Percentiles rank a stretch among this genome's conserved stretches.
These are phyloP conservation scores for Candoia aspera DNA, from an alignment of 2,113 vertebrate species.

Conservation along the genomic window DNA sequence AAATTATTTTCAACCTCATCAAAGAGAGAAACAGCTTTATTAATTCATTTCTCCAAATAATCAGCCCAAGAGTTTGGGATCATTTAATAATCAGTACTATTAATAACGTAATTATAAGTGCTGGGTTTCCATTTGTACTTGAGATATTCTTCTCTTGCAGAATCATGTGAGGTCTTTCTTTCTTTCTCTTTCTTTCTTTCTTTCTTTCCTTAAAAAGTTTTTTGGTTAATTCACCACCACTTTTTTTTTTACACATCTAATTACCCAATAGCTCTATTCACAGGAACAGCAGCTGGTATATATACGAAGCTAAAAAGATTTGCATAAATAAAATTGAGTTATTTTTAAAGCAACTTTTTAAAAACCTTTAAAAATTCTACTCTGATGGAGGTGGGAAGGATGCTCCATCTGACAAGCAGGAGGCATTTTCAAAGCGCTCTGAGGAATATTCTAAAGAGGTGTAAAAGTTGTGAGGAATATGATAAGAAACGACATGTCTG, in stretches of 20 bases:
- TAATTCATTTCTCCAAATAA: constrained; percentile 39
- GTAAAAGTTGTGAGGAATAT: neutral
- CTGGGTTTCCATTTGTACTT: constrained; percentile 43
- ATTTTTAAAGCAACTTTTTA: constrained; percentile 49
- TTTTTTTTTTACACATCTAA: constrained; percentile 51
- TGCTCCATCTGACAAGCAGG: neutral
- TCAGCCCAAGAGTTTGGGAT: constrained; percentile 18
- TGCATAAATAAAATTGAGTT: constrained; percentile 46
- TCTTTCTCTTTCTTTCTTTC: constrained; percentile 9
- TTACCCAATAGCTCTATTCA: constrained; percentile 49
- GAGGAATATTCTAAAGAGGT: rapidly evolving
- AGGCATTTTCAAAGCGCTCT: constrained; percentile 6
- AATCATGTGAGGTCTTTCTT: constrained; percentile 23
- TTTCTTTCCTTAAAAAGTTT: constrained; percentile 32
- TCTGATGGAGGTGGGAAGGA: constrained; percentile 5
- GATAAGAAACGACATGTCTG: neutral
- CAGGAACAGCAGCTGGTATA: constrained; percentile 39
- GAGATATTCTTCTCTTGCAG: constrained; percentile 23
- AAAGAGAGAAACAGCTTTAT: constrained; percentile 38
- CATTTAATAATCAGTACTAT: constrained; percentile 44
- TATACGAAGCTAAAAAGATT: constrained; percentile 42
- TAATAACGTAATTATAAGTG: constrained; percentile 47
- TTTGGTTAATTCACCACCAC: constrained; percentile 31
- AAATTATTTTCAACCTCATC: constrained; percentile 48
- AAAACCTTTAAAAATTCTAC: constrained; percentile 24